Percentiles rank a stretch among this genome's conserved stretches.
These are phyloP conservation scores for Sinocyclocheilus rhinocerous DNA, from an alignment of 2,113 vertebrate genomes.

Conservation along the genomic window DNA sequence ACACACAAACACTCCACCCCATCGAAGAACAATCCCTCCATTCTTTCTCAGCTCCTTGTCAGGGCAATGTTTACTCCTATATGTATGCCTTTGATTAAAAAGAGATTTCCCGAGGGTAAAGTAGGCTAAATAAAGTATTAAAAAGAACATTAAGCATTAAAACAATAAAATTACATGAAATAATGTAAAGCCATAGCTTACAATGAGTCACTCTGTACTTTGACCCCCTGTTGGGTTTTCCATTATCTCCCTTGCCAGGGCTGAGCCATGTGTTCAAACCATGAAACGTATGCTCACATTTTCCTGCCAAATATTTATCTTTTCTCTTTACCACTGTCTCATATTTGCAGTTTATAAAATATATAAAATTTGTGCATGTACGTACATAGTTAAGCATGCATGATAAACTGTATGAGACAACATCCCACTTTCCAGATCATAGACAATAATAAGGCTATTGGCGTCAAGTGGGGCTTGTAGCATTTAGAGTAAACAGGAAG, in stretches of 20 bases:
- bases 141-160: not conserved
- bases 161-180: conserved; percentile 21
- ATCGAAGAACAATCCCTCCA: not conserved
- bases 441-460: not conserved
- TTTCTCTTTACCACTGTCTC: conserved; percentile 13
- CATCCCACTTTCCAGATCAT: not conserved
- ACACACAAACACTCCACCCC: conserved; percentile 8
- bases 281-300: conserved; percentile 43
- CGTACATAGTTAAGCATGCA: too few relatives aligned
- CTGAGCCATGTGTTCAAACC: conserved; percentile 55
- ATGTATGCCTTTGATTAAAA: conserved; percentile 10
- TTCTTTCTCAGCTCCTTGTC: conserved; percentile 50
- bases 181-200: not conserved
- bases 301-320: conserved; percentile 40
- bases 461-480: conserved; percentile 20
- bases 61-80: conserved; percentile 67
- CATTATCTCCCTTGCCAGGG: conserved; percentile 62
- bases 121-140: not conserved
- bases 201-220: conserved; percentile 36
- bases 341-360: not conserved
- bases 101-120: not conserved
- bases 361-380: too few relatives aligned
- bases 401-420: not conserved
- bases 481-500: conserved; percentile 60
- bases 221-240: conserved; percentile 57